Base-by-base conservation (phyloP, 2,797 vertebrate genomes). In the Paratrypauchen microcephalus region DNA sequence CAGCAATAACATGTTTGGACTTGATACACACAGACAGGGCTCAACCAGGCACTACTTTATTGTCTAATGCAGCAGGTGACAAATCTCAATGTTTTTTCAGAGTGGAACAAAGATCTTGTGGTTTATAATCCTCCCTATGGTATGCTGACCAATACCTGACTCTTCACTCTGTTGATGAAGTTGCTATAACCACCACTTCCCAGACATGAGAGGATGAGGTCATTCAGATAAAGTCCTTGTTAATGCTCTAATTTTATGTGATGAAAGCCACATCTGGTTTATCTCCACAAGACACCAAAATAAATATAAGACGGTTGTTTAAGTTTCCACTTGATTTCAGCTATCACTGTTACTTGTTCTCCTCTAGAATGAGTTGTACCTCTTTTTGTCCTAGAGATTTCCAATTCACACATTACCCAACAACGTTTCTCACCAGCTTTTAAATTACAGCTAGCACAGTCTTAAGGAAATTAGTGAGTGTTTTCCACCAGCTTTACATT, bases 401-500 rank as follows among this genome's bases (percentile, higher is more conserved):
- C 28, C 47, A 57, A 75, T 72, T 78, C 69, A 68, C 32, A 73
- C 41, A 39, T 71, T 67, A 74, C 36, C 41, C 47, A 63, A 66
- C 75, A 72, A 45, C 50, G 67, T 57, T 55, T 64, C 39, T 65
- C 72, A 77, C 56, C 47, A 65, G 74, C 70, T 30, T 66, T 76
- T 78, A 81, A 86, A 75, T 69, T 5, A 24, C 80, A 65, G 82
- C 86, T 86, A 84, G 71, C 76, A 80, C 69, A 71, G 77, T 50
- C 58, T 79, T 79, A 89, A 61, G 74, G 54, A 73, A 77, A 79
- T 83, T 79, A 82, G 86, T 74, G 83, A 75, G 82, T 79, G 72
- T 87, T 90, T 93, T 92, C 87, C 89, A 88, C 71, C 67, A 70
- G 76, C 75, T 86, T 87, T 86, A 82, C 79, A 82, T 82, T 86